These are phyloP conservation scores for Siniperca obscura DNA, from an alignment of 2,797 vertebrate genomes.

Conservation along the genomic window DNA sequence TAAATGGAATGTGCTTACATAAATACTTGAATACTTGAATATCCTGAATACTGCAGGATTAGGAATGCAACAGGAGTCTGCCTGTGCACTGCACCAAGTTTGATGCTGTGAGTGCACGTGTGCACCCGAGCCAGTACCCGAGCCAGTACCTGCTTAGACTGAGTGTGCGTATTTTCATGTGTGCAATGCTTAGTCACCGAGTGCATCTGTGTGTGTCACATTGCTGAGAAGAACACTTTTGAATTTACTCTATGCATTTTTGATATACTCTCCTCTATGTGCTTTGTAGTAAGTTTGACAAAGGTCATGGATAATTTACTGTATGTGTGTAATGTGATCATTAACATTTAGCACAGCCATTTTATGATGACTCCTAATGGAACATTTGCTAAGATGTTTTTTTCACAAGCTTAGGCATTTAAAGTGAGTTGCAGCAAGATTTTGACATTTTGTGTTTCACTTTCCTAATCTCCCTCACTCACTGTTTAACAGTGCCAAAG, in stretches of 20 bases:
- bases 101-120: background rate
- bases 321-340: slow-evolving; percentile 16
- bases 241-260: background rate
- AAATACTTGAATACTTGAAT: background rate
- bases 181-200: slow-evolving; percentile 7
- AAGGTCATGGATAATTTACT: slow-evolving; percentile 27
- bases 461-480: background rate
- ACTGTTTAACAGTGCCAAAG: background rate
- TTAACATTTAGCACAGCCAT: slow-evolving; percentile 18
- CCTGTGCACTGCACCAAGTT: background rate
- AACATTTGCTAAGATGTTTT: background rate
- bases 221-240: background rate
- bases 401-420: background rate
- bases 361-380: slow-evolving; percentile 4
- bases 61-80: background rate
- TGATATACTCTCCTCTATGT: background rate
- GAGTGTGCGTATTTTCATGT: background rate
- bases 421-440: background rate
- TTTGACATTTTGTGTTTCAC: background rate
- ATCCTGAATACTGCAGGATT: background rate
- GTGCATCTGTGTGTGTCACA: slow-evolving; percentile 22
- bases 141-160: background rate
- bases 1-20: slow-evolving; percentile 4
- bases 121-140: background rate
- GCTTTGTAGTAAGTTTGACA: background rate